Percentiles rank a stretch among this genome's conserved stretches.
phyloP scores from a whole-genome alignment of 2,113 vertebrate species.

The Salvelinus fontinalis region DNA sequence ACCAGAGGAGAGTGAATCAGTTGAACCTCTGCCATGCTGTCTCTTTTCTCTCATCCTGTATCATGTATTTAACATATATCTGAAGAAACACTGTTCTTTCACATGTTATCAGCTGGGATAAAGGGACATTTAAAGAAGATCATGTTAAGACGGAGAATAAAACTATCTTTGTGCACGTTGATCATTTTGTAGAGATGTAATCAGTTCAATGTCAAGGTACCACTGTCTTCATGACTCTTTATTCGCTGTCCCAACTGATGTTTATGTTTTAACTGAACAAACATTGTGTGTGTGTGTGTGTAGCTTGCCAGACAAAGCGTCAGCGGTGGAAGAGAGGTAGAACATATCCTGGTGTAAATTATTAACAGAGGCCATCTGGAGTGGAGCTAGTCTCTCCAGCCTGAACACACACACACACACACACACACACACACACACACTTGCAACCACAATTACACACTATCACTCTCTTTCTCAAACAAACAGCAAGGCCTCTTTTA shows the following conservation, averaged over 20 bases:
- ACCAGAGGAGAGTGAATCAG: neutral
- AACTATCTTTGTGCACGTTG: too few relatives aligned
- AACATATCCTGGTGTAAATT: slow-evolving; percentile 55
- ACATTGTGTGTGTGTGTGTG: neutral
- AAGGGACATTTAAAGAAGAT: neutral
- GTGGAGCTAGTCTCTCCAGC: slow-evolving; percentile 32
- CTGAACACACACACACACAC: slow-evolving; percentile 8
- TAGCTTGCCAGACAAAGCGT: slow-evolving; percentile 26
- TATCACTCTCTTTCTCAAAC: neutral
- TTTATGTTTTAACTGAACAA: neutral
- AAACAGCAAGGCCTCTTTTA: neutral
- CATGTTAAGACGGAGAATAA: too few relatives aligned
- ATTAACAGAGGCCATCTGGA: slow-evolving; percentile 58
- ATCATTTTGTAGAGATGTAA: too few relatives aligned
- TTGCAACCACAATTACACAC: neutral
- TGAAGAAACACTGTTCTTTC: neutral
- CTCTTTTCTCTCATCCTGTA: neutral
- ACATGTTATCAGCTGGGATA: neutral
- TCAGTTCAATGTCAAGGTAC: too few relatives aligned
- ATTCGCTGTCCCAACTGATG: too few relatives aligned
- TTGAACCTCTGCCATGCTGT: too few relatives aligned
- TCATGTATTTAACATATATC: too few relatives aligned
- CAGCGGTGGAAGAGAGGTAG: slow-evolving; percentile 17
- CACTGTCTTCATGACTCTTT: too few relatives aligned
- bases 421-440: neutral